Evolutionary conservation across 2,888 invertebrate genomes (phyloP).

Genomic region (Trypoxylon attenuatum): DNA sequence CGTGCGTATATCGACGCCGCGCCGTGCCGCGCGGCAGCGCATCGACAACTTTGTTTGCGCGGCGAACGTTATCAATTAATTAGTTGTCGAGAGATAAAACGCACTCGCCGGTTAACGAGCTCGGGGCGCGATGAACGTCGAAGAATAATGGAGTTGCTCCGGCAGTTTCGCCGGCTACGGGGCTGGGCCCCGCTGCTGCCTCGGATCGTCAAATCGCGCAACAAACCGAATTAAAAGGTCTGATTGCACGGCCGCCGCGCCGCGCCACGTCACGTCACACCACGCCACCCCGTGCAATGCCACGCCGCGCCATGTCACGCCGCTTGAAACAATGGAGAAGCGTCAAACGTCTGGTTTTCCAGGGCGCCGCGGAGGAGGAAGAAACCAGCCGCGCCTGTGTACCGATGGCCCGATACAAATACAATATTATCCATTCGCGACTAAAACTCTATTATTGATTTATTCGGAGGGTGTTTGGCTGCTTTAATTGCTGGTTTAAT

Average conservation of each 20-base stretch:
- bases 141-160: not conserved
- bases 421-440: constrained; percentile 42
- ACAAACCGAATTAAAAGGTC: not conserved
- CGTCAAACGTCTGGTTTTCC: not conserved
- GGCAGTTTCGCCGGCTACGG: not conserved
- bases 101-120: constrained; percentile 25
- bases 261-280: too few species aligned
- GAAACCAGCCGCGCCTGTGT: too few species aligned
- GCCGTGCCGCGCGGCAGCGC: not conserved
- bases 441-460: constrained; percentile 49
- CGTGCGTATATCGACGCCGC: too few species aligned
- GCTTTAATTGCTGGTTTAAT: constrained; percentile 49
- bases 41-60: not conserved
- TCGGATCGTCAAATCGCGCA: not conserved
- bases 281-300: too few species aligned
- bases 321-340: not conserved
- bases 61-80: not conserved
- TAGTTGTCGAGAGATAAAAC: not conserved
- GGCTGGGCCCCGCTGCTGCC: not conserved
- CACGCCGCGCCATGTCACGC: too few species aligned
- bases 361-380: too few species aligned
- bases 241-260: not conserved
- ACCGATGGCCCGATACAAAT: constrained; percentile 37
- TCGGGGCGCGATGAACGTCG: constrained; percentile 1
- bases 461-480: constrained; percentile 48